Percentiles rank a stretch among this genome's conserved stretches.
Conservation (phyloP, 2,888 invertebrate genomes). For the Heteropelma amictum region DNA sequence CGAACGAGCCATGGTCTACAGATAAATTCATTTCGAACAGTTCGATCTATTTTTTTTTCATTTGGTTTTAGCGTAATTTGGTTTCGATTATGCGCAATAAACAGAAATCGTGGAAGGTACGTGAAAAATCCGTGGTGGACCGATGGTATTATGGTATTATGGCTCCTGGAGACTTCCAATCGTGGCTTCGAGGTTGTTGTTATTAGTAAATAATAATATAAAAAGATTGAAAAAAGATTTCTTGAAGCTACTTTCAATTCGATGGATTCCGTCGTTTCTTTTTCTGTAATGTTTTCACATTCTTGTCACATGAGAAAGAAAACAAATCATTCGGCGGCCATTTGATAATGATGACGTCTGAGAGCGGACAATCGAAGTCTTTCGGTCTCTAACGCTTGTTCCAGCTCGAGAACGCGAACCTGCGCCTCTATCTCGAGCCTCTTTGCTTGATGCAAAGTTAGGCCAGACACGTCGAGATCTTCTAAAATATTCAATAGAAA, state of each 20-base stretch:
- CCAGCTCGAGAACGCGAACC: constrained; percentile 95
- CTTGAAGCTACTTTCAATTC: constrained; percentile 49
- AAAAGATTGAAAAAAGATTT: constrained; percentile 7
- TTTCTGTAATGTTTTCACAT: not conserved
- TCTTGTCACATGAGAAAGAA: not conserved
- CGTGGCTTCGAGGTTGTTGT: constrained; percentile 17
- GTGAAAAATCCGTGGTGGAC: constrained; percentile 32
- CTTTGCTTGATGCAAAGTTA: constrained; percentile 96
- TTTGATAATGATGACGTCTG: constrained; percentile 94
- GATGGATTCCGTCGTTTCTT: not conserved
- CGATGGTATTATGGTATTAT: no score
- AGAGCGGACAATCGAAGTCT: constrained; percentile 90
- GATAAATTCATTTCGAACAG: no score
- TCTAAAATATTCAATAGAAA: no score
- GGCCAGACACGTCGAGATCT: constrained; percentile 92
- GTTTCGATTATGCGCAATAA: constrained; percentile 42
- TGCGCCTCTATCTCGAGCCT: constrained; percentile 98
- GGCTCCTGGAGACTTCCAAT: constrained; percentile 8
- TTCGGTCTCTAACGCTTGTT: constrained; percentile 93
- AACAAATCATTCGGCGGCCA: constrained; percentile 82
- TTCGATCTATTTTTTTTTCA: constrained; percentile 33
- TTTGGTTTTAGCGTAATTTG: constrained; percentile 44
- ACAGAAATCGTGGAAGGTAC: constrained; percentile 37
- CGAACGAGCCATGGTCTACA: constrained; percentile 27
- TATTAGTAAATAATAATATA: not conserved